Conservation (phyloP, 2,888 invertebrate genomes). For the Eretmocerus hayati region DNA sequence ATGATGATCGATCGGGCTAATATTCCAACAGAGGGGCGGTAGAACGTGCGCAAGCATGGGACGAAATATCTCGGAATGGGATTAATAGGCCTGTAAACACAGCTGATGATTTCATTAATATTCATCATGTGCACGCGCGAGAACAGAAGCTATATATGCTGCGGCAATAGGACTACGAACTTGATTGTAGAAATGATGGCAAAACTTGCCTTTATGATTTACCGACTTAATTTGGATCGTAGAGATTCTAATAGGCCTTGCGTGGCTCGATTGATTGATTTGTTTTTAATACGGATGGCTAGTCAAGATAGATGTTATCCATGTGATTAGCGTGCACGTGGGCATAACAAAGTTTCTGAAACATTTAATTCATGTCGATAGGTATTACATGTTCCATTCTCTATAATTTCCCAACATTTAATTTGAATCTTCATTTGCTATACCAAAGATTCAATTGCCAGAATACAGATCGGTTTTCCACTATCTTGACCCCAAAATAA, state of each 20-base stretch:
- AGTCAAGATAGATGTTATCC: no score
- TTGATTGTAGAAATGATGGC: neutral
- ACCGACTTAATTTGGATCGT: constrained; percentile 19
- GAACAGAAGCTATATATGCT: neutral
- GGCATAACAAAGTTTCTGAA: no score
- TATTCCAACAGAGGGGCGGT: constrained; percentile 35
- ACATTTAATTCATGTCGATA: no score
- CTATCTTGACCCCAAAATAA: no score
- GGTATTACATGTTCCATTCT: no score
- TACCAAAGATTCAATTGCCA: no score
- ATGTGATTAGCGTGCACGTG: no score
- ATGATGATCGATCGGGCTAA: constrained; percentile 45
- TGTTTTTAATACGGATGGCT: constrained; percentile 1
- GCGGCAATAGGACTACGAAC: neutral
- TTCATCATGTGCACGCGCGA: constrained; percentile 31
- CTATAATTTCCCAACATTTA: no score
- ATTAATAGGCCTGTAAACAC: constrained; percentile 44
- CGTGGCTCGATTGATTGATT: constrained; percentile 19
- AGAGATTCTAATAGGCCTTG: constrained; percentile 16
- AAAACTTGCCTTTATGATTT: constrained; percentile 14
- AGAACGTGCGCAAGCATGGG: constrained; percentile 32
- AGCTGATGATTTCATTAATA: constrained; percentile 46
- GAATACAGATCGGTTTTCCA: no score
- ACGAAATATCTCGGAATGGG: constrained; percentile 40
- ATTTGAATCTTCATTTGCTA: no score